Conservation (phyloP, 2,888 invertebrate species). For the Megalurothrips usitatus region DNA sequence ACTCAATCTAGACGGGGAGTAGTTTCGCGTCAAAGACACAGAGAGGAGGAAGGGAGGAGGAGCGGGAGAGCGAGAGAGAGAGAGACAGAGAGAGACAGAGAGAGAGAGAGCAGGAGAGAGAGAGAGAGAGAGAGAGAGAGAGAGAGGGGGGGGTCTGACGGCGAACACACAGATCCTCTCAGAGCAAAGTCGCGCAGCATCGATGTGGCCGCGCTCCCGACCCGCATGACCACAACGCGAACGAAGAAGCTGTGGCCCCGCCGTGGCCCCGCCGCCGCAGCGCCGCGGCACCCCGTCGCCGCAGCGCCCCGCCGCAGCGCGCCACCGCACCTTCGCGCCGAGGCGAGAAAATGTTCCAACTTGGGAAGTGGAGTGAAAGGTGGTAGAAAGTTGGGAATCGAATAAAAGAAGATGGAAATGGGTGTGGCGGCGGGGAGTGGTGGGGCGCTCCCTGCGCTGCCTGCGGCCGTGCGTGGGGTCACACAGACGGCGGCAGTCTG, state of each 20-base stretch:
- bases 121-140: too few relatives aligned
- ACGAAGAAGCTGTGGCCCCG: not conserved
- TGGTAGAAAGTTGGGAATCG: slow-evolving; percentile 12
- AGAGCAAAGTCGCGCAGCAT: too few relatives aligned
- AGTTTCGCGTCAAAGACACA: not conserved
- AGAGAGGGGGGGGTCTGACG: too few relatives aligned
- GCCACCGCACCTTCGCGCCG: not conserved
- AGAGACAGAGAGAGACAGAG: not conserved
- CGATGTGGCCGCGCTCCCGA: too few relatives aligned
- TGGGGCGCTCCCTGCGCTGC: not conserved
- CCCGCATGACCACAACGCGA: too few relatives aligned
- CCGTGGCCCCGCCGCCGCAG: not conserved
- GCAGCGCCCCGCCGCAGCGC: not conserved
- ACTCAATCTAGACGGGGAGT: not conserved
- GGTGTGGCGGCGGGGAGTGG: not conserved
- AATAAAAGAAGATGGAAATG: slow-evolving; percentile 21
- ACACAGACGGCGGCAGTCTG: too few relatives aligned
- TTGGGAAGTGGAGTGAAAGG: slow-evolving; percentile 11
- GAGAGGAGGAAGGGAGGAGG: not conserved
- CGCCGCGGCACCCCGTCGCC: not conserved
- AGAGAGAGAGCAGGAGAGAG: too few relatives aligned
- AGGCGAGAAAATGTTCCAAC: slow-evolving; percentile 15
- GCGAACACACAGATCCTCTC: too few relatives aligned
- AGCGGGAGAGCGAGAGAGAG: not conserved
- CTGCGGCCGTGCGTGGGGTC: too few relatives aligned